Base-by-base conservation (phyloP, 2,888 invertebrate genomes). In the Ariolimax columbianus region DNA sequence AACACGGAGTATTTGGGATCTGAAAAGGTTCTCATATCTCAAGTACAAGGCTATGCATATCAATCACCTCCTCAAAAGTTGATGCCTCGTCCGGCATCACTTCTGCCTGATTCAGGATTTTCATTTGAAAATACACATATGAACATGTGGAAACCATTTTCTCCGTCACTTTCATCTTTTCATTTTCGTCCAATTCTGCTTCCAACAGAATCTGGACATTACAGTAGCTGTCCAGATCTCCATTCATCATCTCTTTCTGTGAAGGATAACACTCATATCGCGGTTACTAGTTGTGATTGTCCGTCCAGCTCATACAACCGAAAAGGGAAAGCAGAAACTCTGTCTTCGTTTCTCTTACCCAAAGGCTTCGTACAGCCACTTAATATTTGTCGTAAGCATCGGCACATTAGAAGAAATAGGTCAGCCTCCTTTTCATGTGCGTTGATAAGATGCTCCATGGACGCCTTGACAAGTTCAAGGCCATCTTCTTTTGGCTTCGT, bases 1-100 rank as follows among this genome's bases (percentile, higher is more conserved):
- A 72, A 79, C n/a, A 36, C 33, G 7, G 66, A 38, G 1, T 30
- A 75, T 30, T n/a, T 47, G 1, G 75, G 66, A 14, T 51, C 77
- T 19, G 73, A 66, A 0, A 66, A 55, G 47, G 51, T 59, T 59
- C 66, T 36, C 26, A 23, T n/a, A 55, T 0, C n/a, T 14, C 30
- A 1, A 26, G 55, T 55, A 55, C 47, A 47, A 47, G 40, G 38
- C 14, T 14, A 30, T 1, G 72, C 51, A 40, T 55, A 38, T 66
- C 55, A n/a, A 7, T 43, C 55, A 0, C 68, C 77, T 2, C 70
- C 83, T 7, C 51, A 38, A 1, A 43, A 59, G 4, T 47, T 81
- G 17, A 38, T 77, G 47, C 66, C 81, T 51, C 40, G 80, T 26
- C 66, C 78, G 2, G 72, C 77, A 17, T 38, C 73, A 2, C 26